A percentile compares a stretch with the other conserved stretches of the same genome.
Evolutionary conservation across 2,888 invertebrate genomes (phyloP).

Genomic region (Agrochola lota): DNA sequence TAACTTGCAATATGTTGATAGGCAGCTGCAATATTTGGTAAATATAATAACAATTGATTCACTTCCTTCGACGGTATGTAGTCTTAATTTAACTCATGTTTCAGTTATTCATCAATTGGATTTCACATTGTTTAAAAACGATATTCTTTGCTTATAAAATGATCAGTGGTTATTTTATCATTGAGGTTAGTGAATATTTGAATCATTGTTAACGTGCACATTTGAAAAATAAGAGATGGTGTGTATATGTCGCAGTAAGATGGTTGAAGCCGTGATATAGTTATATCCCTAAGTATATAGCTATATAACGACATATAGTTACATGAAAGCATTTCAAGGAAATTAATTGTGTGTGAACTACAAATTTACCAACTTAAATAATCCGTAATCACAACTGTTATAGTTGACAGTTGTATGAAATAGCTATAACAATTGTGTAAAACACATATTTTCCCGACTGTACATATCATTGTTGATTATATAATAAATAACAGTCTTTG

Average conservation of each 20-base stretch:
- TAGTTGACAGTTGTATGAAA: not conserved
- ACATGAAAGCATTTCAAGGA: too few relatives aligned
- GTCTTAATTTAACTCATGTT: not conserved
- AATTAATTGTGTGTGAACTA: too few relatives aligned
- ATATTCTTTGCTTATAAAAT: not conserved
- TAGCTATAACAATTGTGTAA: not conserved
- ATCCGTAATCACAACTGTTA: not conserved
- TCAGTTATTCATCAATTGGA: constrained; percentile 16
- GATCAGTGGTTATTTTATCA: not conserved
- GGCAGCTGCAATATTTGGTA: constrained; percentile 9
- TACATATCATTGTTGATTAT: not conserved
- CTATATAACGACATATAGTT: too few relatives aligned
- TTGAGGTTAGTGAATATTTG: not conserved
- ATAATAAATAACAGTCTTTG: not conserved
- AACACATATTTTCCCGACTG: not conserved
- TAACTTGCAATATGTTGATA: constrained; percentile 1
- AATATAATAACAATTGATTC: not conserved
- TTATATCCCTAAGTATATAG: too few relatives aligned
- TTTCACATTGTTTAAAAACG: not conserved
- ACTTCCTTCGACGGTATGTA: not conserved
- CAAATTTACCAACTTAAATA: not conserved
- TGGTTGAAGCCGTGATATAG: too few relatives aligned
- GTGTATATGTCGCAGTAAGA: too few relatives aligned
- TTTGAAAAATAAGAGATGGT: too few relatives aligned
- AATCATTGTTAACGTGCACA: too few relatives aligned